These are phyloP conservation scores for Rhineura floridana DNA, from an alignment of 2,113 vertebrate species.

Conservation along the genomic window DNA sequence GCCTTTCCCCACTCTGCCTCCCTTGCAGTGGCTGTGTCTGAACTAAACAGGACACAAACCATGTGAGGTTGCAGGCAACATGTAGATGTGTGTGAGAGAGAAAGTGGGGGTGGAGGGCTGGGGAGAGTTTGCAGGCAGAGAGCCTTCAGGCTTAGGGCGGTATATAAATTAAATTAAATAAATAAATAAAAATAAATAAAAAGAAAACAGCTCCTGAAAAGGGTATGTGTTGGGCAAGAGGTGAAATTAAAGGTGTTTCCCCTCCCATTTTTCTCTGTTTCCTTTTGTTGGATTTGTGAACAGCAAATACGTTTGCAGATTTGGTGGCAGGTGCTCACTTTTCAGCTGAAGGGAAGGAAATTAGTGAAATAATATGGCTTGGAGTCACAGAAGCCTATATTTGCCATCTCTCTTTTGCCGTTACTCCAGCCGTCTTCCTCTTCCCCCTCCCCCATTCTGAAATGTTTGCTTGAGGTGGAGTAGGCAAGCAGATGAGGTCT, in stretches of 20 bases:
- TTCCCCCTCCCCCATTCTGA: background rate
- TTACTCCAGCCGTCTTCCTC: too few relatives aligned
- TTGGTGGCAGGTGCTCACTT: background rate
- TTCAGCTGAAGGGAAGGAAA: background rate
- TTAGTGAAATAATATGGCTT: background rate
- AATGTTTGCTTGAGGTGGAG: background rate
- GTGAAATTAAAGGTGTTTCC: too few relatives aligned
- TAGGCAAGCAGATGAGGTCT: background rate
- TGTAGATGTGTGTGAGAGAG: too few relatives aligned
- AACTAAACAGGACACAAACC: background rate
- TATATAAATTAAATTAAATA: too few relatives aligned
- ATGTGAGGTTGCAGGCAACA: too few relatives aligned
- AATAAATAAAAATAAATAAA: too few relatives aligned
- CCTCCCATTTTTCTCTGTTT: background rate
- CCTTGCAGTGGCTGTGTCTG: background rate
- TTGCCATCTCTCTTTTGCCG: too few relatives aligned
- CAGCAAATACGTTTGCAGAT: background rate
- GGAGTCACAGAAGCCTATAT: background rate
- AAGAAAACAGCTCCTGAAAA: too few relatives aligned
- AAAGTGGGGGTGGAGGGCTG: too few relatives aligned
- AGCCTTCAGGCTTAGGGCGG: too few relatives aligned
- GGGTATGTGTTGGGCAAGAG: too few relatives aligned
- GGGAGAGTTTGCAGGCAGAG: too few relatives aligned
- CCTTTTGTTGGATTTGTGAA: background rate
- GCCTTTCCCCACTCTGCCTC: background rate